Conservation (phyloP, 2,888 invertebrate species). For the Anorthoa munda region DNA sequence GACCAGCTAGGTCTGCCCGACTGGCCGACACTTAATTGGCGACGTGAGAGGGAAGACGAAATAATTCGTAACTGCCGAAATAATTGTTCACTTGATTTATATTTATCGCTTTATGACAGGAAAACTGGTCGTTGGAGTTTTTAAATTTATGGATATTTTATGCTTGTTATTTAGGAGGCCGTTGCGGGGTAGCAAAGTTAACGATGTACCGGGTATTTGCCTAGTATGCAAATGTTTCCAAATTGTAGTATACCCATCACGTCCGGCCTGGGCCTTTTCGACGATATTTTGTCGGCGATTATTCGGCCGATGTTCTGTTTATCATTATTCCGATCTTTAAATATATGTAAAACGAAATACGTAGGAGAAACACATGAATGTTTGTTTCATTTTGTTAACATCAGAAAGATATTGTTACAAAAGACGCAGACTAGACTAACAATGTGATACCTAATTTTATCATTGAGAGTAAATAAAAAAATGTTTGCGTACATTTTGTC, state of each 20-base stretch:
- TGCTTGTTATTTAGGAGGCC: slow-evolving; percentile 73
- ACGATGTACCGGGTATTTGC: slow-evolving; percentile 66
- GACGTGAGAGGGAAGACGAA: slow-evolving; percentile 78
- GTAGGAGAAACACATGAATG: slow-evolving; percentile 8
- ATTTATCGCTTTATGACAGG: slow-evolving; percentile 79
- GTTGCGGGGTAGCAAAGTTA: slow-evolving; percentile 60
- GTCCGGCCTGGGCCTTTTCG: slow-evolving; percentile 44
- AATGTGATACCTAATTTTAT: slow-evolving; percentile 41
- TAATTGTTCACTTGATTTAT: slow-evolving; percentile 81
- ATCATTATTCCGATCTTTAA: slow-evolving; percentile 60
- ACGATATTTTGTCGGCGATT: slow-evolving; percentile 56
- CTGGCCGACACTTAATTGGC: slow-evolving; percentile 80
- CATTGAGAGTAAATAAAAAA: slow-evolving; percentile 20
- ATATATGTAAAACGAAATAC: slow-evolving; percentile 51
- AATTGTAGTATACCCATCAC: slow-evolving; percentile 68
- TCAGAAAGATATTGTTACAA: slow-evolving; percentile 19
- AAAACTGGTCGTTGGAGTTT: slow-evolving; percentile 77
- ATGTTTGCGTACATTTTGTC: slow-evolving; percentile 10
- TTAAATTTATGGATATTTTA: slow-evolving; percentile 80
- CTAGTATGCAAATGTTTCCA: slow-evolving; percentile 67
- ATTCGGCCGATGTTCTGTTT: slow-evolving; percentile 50
- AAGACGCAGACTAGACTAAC: slow-evolving; percentile 20
- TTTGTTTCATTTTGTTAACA: slow-evolving; percentile 34
- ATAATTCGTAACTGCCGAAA: slow-evolving; percentile 79
- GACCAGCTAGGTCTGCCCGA: slow-evolving; percentile 68